phyloP scores from a whole-genome alignment of 64 coral and sea anemone species.

The Hydrozoanthus tunicans region DNA sequence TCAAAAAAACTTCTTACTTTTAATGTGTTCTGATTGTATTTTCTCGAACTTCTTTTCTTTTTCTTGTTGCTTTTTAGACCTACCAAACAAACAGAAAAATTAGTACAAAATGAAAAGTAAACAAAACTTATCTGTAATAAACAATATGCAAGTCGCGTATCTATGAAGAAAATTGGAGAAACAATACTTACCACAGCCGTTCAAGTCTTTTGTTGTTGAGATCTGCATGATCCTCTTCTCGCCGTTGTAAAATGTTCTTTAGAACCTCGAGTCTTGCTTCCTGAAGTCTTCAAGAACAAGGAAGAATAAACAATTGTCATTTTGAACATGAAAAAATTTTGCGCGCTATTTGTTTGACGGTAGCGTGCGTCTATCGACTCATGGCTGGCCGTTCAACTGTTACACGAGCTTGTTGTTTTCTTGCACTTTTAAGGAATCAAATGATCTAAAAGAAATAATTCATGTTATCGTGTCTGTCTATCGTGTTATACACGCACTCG shows the following conservation, averaged over 20 bases:
- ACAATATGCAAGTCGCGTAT: background rate
- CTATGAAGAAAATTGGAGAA: no score
- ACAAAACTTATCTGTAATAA: background rate
- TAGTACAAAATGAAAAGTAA: background rate
- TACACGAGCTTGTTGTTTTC: no score
- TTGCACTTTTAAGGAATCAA: no score
- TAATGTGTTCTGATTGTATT: constrained; percentile 95
- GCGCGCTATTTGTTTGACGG: no score
- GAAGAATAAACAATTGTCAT: no score
- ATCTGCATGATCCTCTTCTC: constrained; percentile 91
- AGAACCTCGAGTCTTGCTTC: constrained; percentile 94
- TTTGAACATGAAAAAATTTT: no score
- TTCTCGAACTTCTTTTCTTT: constrained; percentile 92
- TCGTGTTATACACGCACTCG: no score
- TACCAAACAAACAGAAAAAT: background rate
- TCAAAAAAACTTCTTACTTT: constrained; percentile 54
- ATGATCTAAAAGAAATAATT: no score
- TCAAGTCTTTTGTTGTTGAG: constrained; percentile 88
- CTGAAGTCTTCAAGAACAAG: constrained; percentile 65
- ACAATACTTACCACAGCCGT: constrained; percentile 82
- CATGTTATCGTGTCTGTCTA: no score
- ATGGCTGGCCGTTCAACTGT: no score
- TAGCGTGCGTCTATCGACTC: no score
- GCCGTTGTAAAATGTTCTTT: constrained; percentile 87
- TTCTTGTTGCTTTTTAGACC: constrained; percentile 96